These are phyloP conservation scores for Hypercompe scribonia DNA, from an alignment of 2,888 invertebrate genomes.

Conservation along the genomic window DNA sequence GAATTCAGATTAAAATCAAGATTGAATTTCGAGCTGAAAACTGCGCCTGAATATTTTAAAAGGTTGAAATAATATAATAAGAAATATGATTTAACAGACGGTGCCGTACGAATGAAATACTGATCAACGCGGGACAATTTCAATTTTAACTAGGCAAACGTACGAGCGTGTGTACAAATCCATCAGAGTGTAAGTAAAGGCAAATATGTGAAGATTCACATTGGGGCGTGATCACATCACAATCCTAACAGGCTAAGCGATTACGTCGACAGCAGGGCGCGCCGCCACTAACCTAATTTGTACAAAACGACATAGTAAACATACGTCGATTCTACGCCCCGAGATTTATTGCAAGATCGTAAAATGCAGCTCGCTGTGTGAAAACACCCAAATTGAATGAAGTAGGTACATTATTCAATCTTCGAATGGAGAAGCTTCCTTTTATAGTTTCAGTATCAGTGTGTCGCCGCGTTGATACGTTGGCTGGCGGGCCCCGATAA, in stretches of 20 bases:
- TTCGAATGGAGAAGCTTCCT: conserved; percentile 43
- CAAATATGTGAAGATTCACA: conserved; percentile 74
- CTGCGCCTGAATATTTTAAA: conserved; percentile 15
- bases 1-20: conserved; percentile 52
- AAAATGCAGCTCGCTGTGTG: conserved; percentile 69
- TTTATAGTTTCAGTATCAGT: conserved; percentile 42
- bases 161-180: conserved; percentile 57
- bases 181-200: conserved; percentile 64
- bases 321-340: conserved; percentile 70
- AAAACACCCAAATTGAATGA: conserved; percentile 66
- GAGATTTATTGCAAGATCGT: conserved; percentile 77
- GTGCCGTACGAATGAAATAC: conserved; percentile 29
- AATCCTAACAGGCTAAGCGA: conserved; percentile 76
- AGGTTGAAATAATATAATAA: conserved; percentile 24
- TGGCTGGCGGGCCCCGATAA: conserved; percentile 44
- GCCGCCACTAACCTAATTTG: conserved; percentile 81
- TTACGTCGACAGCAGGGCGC: conserved; percentile 72
- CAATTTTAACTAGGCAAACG: conserved; percentile 64
- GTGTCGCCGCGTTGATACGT: conserved; percentile 41
- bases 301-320: conserved; percentile 77
- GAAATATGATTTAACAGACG: conserved; percentile 17
- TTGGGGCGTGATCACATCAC: conserved; percentile 73
- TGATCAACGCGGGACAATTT: conserved; percentile 51
- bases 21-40: conserved; percentile 46
- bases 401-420: conserved; percentile 56